Conservation (phyloP, 23 tunicate species). For the Halocynthia roretzi region DNA sequence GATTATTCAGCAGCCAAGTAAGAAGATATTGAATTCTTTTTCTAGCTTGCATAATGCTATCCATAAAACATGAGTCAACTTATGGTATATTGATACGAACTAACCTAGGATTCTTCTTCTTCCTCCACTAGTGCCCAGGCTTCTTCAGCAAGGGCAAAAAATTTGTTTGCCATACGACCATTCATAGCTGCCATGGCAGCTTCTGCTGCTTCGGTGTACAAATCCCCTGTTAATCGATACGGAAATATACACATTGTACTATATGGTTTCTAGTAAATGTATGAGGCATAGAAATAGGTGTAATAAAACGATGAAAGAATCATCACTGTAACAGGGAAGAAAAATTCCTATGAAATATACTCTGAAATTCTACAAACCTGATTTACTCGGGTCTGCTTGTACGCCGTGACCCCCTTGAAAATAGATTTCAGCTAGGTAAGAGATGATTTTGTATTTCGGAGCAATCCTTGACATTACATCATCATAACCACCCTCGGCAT, state of each 20-base stretch:
- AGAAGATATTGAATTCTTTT: too few relatives aligned
- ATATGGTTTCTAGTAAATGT: not conserved
- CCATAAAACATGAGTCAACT: too few relatives aligned
- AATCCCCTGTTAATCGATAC: conserved; percentile 38
- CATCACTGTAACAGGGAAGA: not conserved
- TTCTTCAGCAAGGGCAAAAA: conserved; percentile 79
- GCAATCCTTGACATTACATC: conserved; percentile 60
- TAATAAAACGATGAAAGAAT: not conserved
- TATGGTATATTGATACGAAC: too few relatives aligned
- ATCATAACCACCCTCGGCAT: conserved; percentile 85
- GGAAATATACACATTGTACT: not conserved
- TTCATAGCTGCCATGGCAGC: conserved; percentile 83
- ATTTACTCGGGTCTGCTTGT: conserved; percentile 43
- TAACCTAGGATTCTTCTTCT: too few relatives aligned
- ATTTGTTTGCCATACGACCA: conserved; percentile 88
- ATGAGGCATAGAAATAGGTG: not conserved
- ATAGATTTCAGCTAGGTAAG: conserved; percentile 61
- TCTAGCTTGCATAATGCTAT: too few relatives aligned
- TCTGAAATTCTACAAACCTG: conserved; percentile 41
- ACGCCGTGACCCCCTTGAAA: conserved; percentile 79
- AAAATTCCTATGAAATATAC: not conserved
- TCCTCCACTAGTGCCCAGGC: conserved; percentile 55
- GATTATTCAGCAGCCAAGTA: too few relatives aligned
- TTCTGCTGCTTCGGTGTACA: conserved; percentile 90
- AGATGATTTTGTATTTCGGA: conserved; percentile 59